A percentile compares a stretch with the other conserved stretches of the same genome.
Conservation (phyloP, 1,140 invertebrate genomes). For the Lepidurus apus region DNA sequence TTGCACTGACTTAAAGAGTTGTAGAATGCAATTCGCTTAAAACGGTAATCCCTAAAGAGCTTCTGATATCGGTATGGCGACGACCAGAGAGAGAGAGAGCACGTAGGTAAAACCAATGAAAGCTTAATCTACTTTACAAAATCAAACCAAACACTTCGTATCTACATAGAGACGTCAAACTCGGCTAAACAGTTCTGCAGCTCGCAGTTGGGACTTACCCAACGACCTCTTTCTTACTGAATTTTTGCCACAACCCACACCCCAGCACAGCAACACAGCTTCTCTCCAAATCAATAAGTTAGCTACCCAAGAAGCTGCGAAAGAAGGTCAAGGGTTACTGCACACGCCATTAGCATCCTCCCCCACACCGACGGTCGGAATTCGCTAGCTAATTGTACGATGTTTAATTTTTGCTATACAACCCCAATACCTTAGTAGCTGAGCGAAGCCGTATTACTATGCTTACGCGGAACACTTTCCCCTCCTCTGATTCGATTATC, state of each 20-base stretch:
- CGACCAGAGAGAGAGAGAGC: neutral
- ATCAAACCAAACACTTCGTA: no score
- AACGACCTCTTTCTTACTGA: neutral
- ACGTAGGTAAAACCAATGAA: neutral
- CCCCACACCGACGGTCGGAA: neutral
- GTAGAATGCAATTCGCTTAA: neutral
- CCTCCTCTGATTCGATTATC: no score
- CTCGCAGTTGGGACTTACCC: neutral
- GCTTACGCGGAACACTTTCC: no score
- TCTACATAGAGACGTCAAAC: neutral
- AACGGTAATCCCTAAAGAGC: neutral
- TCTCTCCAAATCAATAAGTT: conserved; percentile 16
- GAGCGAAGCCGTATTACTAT: no score
- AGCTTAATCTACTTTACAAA: neutral
- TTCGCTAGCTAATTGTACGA: neutral
- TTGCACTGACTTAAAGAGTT: neutral
- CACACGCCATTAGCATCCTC: neutral
- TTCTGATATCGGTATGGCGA: no score
- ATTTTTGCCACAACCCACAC: neutral
- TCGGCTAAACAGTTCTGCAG: neutral
- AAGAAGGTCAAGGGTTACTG: conserved; percentile 18
- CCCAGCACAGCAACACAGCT: neutral
- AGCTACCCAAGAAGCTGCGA: conserved; percentile 20
- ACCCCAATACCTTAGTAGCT: no score
- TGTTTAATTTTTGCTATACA: no score